Conservation (phyloP, 2,797 vertebrate genomes). For the Myioborus miniatus region DNA sequence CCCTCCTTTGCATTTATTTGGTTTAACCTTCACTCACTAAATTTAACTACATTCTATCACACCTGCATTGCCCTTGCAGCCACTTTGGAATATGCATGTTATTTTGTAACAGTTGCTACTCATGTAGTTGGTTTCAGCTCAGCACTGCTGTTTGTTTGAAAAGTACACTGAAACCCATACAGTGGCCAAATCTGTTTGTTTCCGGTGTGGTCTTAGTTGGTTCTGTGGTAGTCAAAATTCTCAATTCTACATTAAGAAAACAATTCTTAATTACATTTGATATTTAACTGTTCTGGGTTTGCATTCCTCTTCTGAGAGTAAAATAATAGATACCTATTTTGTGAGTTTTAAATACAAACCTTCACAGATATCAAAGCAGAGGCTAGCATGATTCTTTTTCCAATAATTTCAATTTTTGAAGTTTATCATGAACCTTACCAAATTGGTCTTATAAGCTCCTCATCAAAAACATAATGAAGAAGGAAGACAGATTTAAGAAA, state of each 20-base stretch:
- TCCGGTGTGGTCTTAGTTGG: neutral
- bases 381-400: neutral
- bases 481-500: neutral
- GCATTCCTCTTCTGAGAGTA: neutral
- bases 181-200: neutral
- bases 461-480: neutral
- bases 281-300: neutral
- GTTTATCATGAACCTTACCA: neutral
- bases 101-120: neutral
- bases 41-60: neutral
- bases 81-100: neutral
- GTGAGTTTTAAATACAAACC: neutral
- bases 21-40: neutral
- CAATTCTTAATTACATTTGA: accelerated
- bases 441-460: neutral
- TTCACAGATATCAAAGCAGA: neutral
- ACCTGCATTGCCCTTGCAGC: neutral
- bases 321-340: neutral
- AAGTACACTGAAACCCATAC: neutral
- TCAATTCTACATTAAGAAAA: neutral
- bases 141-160: neutral
- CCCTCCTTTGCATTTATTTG: neutral
- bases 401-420: neutral
- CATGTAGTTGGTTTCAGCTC: neutral
- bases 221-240: neutral